Conservation (phyloP, 2,113 vertebrate genomes). For the Burhinus oedicnemus region DNA sequence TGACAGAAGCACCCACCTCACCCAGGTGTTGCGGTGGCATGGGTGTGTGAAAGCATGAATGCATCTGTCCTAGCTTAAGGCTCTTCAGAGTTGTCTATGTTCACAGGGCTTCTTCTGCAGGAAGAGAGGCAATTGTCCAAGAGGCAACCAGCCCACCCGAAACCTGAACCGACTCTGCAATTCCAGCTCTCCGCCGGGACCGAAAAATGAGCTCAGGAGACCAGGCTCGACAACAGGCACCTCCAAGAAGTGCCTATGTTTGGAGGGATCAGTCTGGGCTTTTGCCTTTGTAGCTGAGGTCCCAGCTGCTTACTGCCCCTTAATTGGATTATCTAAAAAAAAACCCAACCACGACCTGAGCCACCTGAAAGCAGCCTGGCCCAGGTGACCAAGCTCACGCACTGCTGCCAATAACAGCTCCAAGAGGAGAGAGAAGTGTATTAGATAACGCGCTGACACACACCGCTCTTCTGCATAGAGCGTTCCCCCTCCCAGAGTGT, state of each 20-base stretch:
- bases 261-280: not conserved
- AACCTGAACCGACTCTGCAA: not conserved
- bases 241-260: not conserved
- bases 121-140: fast-evolving
- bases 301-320: not conserved
- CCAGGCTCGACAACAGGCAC: not conserved
- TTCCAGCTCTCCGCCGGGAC: not conserved
- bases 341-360: not conserved
- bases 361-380: not conserved
- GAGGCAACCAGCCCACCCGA: not conserved
- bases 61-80: not conserved
- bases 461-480: not conserved
- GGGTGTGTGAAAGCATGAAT: not conserved
- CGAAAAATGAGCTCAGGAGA: not conserved
- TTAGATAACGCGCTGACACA: not conserved
- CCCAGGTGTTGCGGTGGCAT: not conserved
- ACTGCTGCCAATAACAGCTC: not conserved
- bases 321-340: not conserved
- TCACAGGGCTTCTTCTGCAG: not conserved
- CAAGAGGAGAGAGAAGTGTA: not conserved
- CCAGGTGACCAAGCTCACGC: not conserved
- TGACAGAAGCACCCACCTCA: not conserved
- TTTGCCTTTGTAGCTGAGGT: not conserved
- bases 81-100: not conserved
- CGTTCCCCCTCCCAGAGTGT: not conserved